Conservation (phyloP, 2,888 invertebrate genomes). For the Deilephila elpenor region DNA sequence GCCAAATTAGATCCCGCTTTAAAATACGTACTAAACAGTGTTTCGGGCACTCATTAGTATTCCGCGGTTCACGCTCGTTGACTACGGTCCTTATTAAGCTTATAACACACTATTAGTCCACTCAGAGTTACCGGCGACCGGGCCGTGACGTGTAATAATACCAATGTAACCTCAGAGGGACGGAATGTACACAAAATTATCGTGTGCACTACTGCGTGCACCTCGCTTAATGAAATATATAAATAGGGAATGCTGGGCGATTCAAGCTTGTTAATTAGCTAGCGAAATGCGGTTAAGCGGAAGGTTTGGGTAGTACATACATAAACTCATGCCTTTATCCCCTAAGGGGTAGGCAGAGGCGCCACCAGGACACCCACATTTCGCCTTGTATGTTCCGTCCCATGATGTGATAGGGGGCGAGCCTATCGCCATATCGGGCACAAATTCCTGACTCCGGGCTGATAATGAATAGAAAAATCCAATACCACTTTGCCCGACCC, state of each 20-base stretch:
- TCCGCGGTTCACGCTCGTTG: slow-evolving; percentile 21
- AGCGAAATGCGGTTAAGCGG: neutral
- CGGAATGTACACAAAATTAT: slow-evolving; percentile 24
- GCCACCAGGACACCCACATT: too few relatives aligned
- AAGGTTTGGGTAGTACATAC: neutral
- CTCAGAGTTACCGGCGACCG: neutral
- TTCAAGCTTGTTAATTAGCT: slow-evolving; percentile 15
- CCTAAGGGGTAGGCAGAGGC: too few relatives aligned
- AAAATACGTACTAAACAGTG: slow-evolving; percentile 16
- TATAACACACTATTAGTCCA: slow-evolving; percentile 23
- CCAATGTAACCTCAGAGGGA: slow-evolving; percentile 4
- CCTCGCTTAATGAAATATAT: slow-evolving; percentile 18
- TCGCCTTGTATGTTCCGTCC: too few relatives aligned
- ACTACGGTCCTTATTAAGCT: slow-evolving; percentile 21
- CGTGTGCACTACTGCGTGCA: slow-evolving; percentile 8
- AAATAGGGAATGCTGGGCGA: slow-evolving; percentile 3
- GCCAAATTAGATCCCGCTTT: neutral
- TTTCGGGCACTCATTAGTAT: slow-evolving; percentile 20
- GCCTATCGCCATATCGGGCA: too few relatives aligned
- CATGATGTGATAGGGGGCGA: too few relatives aligned
- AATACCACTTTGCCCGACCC: too few relatives aligned
- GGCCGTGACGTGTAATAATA: slow-evolving; percentile 12
- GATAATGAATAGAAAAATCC: too few relatives aligned
- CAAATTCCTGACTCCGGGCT: too few relatives aligned
- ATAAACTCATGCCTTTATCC: too few relatives aligned